Evolutionary conservation across 2,888 invertebrate genomes (phyloP), one percentile per base, ranked within the genome.

Genomic region (Cerceris ruficornis): DNA sequence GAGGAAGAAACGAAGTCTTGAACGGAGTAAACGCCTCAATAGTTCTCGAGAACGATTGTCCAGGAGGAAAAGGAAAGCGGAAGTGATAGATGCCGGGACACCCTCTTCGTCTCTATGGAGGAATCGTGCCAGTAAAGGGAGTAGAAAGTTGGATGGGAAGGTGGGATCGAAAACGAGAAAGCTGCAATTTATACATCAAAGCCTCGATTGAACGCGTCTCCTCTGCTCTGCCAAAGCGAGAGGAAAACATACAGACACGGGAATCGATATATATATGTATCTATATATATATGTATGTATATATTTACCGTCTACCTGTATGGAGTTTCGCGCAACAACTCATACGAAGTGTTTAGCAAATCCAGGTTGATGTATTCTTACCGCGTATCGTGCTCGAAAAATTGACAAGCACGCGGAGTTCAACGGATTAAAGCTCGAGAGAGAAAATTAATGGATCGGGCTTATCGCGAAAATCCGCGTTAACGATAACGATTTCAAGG

Each of bases 121-220:
- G 83, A 82, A 85, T 85, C 83, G 81, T 81, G 78, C 78, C 81
- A 28, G 81, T 81, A 83, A 84, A 79, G 76, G 84, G 75, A 84
- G 84, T 77, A 76, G 71, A 80, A 81, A 81, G 80, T 74, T 64
- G 74, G 65, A 74, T 66, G 69, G 64, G 69, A 70, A 28, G 67
- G 69, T 49, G 69, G 80, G 75, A 84, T 85, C 84, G 83, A 84
- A 85, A 81, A 86, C 77, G 84, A 86, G 81, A 84, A 80, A 86
- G 81, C 79, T 81, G 81, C 86, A 85, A 87, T 87, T 86, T 87
- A 86, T 87, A 83, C 87, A 86, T 87, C 86, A 86, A 87, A 86
- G 87, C 86, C 81, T 80, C 84, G 84, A 87, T 87, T 87, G 86
- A 85, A 86, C 82, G 84, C 84, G 80, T 81, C 83, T 78, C 78